Conservation (phyloP, 2,888 invertebrate species). For the Pherbina coryleti region DNA sequence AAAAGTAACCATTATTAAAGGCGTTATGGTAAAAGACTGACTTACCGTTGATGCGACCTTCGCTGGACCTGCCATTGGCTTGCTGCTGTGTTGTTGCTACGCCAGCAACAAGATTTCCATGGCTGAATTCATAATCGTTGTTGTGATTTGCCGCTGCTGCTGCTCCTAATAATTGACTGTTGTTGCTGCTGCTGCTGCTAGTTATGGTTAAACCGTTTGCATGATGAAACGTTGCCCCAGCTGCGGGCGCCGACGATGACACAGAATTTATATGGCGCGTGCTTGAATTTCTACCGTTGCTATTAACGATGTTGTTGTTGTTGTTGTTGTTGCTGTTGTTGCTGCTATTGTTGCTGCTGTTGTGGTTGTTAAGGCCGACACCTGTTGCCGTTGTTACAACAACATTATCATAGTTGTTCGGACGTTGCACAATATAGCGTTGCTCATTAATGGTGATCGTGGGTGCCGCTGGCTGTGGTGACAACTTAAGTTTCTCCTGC, state of each 20-base stretch:
- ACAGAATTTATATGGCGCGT: constrained; percentile 46
- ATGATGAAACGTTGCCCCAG: constrained; percentile 51
- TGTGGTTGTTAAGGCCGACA: constrained; percentile 36
- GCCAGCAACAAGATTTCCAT: constrained; percentile 43
- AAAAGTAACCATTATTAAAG: too few relatives aligned
- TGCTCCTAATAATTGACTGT: constrained; percentile 52
- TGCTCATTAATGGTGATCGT: constrained; percentile 40
- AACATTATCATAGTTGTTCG: constrained; percentile 17
- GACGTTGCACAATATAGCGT: constrained; percentile 42
- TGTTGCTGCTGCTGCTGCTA: constrained; percentile 32
- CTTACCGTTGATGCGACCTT: constrained; percentile 57
- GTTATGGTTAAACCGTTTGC: constrained; percentile 45
- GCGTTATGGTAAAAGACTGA: neutral
- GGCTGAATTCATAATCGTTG: constrained; percentile 54
- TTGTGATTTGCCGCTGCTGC: constrained; percentile 49
- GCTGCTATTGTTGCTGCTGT: constrained; percentile 33
- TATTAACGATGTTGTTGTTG: constrained; percentile 24
- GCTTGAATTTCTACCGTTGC: constrained; percentile 44
- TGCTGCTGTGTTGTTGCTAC: constrained; percentile 43
- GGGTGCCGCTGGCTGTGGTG: constrained; percentile 48
- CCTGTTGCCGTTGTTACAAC: constrained; percentile 43
- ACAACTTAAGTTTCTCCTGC: constrained; percentile 60
- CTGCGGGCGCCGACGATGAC: constrained; percentile 52
- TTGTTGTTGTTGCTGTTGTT: constrained; percentile 25
- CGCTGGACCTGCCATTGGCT: constrained; percentile 52